Evolutionary conservation across 2,797 vertebrate genomes (phyloP), one percentile per base, ranked within the genome.

Genomic region (Ptychobarbus kaznakovi): DNA sequence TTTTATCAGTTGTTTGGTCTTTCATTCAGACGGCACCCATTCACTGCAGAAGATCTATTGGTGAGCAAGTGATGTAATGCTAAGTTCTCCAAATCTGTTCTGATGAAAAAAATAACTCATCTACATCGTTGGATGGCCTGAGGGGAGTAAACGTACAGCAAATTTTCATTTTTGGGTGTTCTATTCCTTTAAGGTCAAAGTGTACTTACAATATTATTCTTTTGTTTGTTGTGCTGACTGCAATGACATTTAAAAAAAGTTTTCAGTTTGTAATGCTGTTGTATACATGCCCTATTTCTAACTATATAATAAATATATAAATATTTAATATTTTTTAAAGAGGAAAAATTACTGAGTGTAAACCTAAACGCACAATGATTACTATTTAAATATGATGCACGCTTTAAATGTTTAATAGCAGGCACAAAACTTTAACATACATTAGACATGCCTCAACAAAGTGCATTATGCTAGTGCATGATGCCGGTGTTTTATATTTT

Each of bases 401-500:
- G 1, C 3, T n/a, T 40, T 32, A 75, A 1, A 35, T 35, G 49
- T 53, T 75, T 38, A 53, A 53, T 8, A 75, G 12, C 3, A 22
- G 46, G 25, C 72, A 51, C 8, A 75, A 12, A 51, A 6, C 9
- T 35, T 32, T 51, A 20, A 75, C 18, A 32, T 35, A 16, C 15
- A 40, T 16, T 56, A 58, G 51, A n/a, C 38, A 58, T 7, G 38
- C 76, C 3, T 20, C n/a, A 28, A 72, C 68, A 28, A 28, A 58
- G 12, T 58, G 16, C 4, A 40, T 51, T 20, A 20, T 40, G 2
- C 18, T 6, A 28, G 18, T 35, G 73, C 88, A 49, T 49, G 5
- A 82, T 42, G 74, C 61, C 53, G 73, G 49, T 49, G 66, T 25
- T 16, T 42, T 87, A 61, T 13, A 18, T 85, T 87, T 72, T 81